Evolutionary conservation across 2,888 invertebrate genomes (phyloP).

Genomic region (Masnerella sp.): DNA sequence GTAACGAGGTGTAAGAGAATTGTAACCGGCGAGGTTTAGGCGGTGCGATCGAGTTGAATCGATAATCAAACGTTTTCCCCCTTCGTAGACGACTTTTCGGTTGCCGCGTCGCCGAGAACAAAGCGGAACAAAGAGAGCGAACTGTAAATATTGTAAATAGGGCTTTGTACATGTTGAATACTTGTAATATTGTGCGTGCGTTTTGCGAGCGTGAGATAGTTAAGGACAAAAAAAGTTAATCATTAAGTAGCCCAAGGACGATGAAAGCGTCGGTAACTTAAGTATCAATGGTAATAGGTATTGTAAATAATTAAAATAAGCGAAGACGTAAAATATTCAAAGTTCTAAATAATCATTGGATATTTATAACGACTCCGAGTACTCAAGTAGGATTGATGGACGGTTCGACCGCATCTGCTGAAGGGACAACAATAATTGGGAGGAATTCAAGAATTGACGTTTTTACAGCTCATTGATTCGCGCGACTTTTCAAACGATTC

Average conservation of each 20-base stretch:
- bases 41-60: conserved; percentile 22
- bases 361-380: conserved; percentile 72
- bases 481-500: conserved; percentile 48
- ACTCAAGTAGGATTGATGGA: conserved; percentile 67
- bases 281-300: conserved; percentile 71
- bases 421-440: conserved; percentile 16
- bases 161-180: conserved; percentile 81
- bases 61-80: conserved; percentile 31
- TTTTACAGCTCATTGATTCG: conserved; percentile 28
- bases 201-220: conserved; percentile 68
- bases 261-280: conserved; percentile 69
- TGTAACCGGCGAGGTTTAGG: too few species aligned
- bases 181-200: conserved; percentile 74
- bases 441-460: conserved; percentile 56
- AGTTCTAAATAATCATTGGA: conserved; percentile 74
- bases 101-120: conserved; percentile 59
- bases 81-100: not conserved
- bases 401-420: conserved; percentile 11
- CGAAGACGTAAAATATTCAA: conserved; percentile 72
- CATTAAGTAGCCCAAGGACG: conserved; percentile 71
- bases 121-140: conserved; percentile 1
- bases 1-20: too few species aligned
- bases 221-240: conserved; percentile 66
- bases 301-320: conserved; percentile 75
- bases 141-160: conserved; percentile 80